phyloP scores from a whole-genome alignment of 2,797 vertebrate genomes.

The Myotis vivesi region DNA sequence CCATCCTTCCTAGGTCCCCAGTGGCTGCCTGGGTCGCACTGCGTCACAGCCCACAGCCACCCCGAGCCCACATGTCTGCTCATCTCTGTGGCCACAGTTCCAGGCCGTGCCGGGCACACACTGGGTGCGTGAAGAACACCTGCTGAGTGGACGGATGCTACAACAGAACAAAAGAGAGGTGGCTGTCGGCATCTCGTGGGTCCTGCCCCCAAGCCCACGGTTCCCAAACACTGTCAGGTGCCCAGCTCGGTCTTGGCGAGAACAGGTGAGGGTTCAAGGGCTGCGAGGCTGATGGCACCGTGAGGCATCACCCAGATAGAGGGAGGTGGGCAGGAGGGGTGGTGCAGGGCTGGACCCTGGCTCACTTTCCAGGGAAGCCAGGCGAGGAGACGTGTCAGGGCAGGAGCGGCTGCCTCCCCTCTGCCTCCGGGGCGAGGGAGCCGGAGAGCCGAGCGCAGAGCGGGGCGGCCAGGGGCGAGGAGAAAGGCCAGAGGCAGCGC shows the following conservation, averaged over 20 bases:
- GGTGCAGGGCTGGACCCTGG: background rate
- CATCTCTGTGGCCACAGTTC: background rate
- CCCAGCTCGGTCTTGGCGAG: background rate
- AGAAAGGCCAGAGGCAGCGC: no score
- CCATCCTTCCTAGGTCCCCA: background rate
- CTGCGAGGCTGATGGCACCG: background rate
- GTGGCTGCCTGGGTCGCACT: background rate
- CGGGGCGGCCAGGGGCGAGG: no score
- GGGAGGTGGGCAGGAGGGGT: background rate
- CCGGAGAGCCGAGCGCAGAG: no score
- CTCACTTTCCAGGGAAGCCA: conserved; percentile 23
- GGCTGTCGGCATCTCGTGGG: background rate
- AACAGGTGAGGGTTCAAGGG: background rate
- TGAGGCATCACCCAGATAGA: background rate
- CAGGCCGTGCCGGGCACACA: background rate
- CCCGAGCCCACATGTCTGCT: background rate
- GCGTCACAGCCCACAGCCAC: rapidly evolving
- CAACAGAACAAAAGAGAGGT: background rate
- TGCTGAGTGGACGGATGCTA: background rate
- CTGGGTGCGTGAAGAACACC: background rate
- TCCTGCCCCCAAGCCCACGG: background rate
- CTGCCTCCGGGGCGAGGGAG: no score
- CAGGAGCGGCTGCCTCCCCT: no score
- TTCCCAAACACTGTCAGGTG: background rate
- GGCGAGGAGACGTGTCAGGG: no score